Evolutionary conservation across 2,888 invertebrate species (phyloP).

Genomic region (Anthrax anthrax): DNA sequence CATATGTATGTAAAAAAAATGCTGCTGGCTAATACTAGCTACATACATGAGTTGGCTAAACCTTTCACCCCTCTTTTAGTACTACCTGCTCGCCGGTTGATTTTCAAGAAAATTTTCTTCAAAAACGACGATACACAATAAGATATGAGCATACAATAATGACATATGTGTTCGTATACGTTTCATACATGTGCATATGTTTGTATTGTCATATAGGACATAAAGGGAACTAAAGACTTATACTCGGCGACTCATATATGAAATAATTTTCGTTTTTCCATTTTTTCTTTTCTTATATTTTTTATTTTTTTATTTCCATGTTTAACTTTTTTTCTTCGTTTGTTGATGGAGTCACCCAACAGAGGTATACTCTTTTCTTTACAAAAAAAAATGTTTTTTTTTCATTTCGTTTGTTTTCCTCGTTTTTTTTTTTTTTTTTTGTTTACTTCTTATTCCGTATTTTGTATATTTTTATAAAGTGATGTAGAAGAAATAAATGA

Average conservation of each 20-base stretch:
- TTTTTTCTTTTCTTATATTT: neutral
- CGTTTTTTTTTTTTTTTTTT: no score
- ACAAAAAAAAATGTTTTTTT: no score
- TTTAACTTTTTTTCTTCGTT: neutral
- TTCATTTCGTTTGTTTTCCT: no score
- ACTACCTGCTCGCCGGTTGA: neutral
- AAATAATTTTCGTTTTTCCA: neutral
- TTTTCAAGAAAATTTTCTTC: neutral
- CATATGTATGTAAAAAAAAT: no score
- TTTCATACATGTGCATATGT: neutral
- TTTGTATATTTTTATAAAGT: no score
- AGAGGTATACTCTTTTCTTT: no score
- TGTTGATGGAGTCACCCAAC: no score
- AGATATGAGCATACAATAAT: neutral
- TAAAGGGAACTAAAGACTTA: neutral
- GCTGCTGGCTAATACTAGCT: no score
- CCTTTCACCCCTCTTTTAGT: neutral
- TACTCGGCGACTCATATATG: no score
- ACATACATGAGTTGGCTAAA: no score
- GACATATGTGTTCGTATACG: neutral
- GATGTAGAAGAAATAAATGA: no score
- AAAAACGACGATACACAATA: neutral
- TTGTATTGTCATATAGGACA: neutral
- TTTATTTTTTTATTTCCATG: neutral
- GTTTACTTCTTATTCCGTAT: no score